Evolutionary conservation across 2,113 vertebrate species (phyloP).

Genomic region (Pipa parva): DNA sequence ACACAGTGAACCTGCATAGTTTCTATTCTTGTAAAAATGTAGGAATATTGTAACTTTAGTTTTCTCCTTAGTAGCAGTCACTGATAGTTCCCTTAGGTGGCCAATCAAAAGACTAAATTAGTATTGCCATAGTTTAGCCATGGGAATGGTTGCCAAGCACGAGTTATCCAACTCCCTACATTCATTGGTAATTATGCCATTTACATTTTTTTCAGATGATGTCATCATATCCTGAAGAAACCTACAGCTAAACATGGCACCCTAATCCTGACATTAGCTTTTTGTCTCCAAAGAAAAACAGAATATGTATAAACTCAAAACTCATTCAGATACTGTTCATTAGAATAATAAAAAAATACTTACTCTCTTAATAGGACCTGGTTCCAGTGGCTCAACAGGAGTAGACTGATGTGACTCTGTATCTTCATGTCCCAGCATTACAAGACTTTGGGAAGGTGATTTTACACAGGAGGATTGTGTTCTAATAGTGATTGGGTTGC

Average conservation of each 20-base stretch:
- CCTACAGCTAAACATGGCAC: slow-evolving; percentile 18
- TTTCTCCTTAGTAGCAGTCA: too few species aligned
- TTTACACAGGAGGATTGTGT: not conserved
- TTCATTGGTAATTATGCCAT: too few species aligned
- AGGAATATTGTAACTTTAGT: too few species aligned
- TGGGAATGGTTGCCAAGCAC: not conserved
- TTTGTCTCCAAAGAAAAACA: too few species aligned
- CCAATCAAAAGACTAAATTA: too few species aligned
- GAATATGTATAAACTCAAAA: too few species aligned
- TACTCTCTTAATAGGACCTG: slow-evolving; percentile 2
- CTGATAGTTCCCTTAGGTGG: too few species aligned
- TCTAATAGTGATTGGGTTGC: not conserved
- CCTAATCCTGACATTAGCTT: not conserved
- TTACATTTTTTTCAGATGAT: slow-evolving; percentile 16
- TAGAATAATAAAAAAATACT: too few species aligned
- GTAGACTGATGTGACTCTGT: not conserved
- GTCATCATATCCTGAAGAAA: slow-evolving; percentile 16
- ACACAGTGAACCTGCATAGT: too few species aligned
- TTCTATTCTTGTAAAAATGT: too few species aligned
- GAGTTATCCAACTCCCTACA: not conserved
- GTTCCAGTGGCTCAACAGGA: not conserved
- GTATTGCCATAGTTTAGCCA: not conserved
- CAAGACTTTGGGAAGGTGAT: not conserved
- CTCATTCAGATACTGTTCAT: too few species aligned
- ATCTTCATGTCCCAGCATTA: not conserved